Evolutionary conservation across 2,113 vertebrate genomes (phyloP).

Genomic region (Myotis lucifugus): DNA sequence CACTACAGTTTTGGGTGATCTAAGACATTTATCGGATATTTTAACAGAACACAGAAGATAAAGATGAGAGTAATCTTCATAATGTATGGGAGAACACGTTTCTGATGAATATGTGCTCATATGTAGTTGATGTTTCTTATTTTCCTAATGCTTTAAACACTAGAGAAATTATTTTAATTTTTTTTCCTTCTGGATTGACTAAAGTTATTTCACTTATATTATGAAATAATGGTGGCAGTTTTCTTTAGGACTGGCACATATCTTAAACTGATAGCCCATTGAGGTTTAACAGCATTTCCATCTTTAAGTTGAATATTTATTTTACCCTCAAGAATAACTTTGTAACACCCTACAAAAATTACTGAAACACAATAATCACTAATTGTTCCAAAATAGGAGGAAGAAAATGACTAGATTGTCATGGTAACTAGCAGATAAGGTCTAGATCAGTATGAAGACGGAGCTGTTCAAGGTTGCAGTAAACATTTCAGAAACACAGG

Average conservation of each 20-base stretch:
- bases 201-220: not conserved
- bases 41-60: not conserved
- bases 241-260: not conserved
- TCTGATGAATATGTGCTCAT: not conserved
- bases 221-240: not conserved
- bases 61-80: not conserved
- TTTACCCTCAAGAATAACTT: not conserved
- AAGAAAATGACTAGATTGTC: slow-evolving; percentile 27
- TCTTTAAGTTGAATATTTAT: not conserved
- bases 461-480: not conserved
- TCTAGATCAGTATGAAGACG: not conserved
- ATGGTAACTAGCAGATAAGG: not conserved
- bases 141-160: not conserved
- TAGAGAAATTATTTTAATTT: not conserved
- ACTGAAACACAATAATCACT: slow-evolving; percentile 39
- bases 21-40: not conserved
- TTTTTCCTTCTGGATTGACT: not conserved
- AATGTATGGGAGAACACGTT: not conserved
- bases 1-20: not conserved
- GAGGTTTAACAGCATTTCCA: not conserved
- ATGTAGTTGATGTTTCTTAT: not conserved
- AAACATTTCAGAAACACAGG: not conserved
- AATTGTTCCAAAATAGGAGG: slow-evolving; percentile 36
- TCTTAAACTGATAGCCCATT: not conserved
- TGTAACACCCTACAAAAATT: slow-evolving; percentile 46